Percentiles rank a stretch among this genome's conserved stretches.
Conservation (phyloP, 2,113 vertebrate species). For the Pandion haliaetus region DNA sequence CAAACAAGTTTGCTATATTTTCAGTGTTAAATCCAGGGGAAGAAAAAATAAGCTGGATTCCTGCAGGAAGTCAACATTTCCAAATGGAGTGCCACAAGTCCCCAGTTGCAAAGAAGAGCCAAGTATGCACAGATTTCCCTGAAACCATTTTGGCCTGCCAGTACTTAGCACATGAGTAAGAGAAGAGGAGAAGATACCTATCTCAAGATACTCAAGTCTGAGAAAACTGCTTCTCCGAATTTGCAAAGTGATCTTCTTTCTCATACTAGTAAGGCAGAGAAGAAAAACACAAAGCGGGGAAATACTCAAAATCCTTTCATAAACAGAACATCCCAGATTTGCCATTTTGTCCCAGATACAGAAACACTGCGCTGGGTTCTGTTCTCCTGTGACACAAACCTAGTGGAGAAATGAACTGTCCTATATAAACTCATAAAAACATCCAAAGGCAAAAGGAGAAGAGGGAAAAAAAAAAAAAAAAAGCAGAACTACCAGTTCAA, state of each 20-base stretch:
- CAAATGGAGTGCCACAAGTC: background rate
- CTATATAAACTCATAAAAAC: background rate
- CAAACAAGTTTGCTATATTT: background rate
- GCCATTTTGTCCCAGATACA: background rate
- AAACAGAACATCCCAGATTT: too few species aligned
- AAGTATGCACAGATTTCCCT: background rate
- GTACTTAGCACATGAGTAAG: background rate
- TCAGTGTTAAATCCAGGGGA: background rate
- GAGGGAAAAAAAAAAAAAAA: background rate
- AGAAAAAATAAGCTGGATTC: background rate
- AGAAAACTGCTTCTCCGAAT: background rate
- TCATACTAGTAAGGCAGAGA: background rate
- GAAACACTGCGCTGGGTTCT: background rate
- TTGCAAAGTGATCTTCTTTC: too few species aligned
- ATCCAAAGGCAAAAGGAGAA: background rate
- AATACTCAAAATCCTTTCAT: background rate
- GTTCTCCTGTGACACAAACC: background rate
- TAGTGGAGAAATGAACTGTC: background rate
- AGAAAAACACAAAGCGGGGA: background rate
- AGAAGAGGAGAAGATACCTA: background rate
- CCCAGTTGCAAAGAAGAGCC: background rate
- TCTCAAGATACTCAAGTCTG: background rate
- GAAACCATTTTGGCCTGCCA: background rate
- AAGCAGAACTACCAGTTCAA: background rate
- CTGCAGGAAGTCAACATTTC: background rate